Percentiles rank a stretch among this genome's conserved stretches.
These are phyloP conservation scores for Glaucomys volans DNA, from an alignment of 2,113 vertebrate species.

Conservation along the genomic window DNA sequence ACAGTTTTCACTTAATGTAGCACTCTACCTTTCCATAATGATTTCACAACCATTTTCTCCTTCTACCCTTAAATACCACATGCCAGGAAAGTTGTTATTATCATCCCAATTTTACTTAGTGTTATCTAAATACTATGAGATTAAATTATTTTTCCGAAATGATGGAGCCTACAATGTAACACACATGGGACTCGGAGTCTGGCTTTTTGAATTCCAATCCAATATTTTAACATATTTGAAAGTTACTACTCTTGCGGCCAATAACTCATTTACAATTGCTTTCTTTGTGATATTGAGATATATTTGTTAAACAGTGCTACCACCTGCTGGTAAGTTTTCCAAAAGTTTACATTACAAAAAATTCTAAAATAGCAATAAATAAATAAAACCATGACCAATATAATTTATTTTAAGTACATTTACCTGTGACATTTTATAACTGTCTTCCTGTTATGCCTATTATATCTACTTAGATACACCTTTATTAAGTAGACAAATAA, in stretches of 20 bases:
- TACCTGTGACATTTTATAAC: background rate
- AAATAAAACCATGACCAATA: background rate
- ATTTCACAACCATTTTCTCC: background rate
- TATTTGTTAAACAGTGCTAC: slow-evolving; percentile 79
- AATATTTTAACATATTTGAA: slow-evolving; percentile 24
- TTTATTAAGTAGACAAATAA: background rate
- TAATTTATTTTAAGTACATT: background rate
- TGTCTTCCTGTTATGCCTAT: background rate
- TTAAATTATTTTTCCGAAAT: slow-evolving; percentile 44
- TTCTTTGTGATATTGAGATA: background rate
- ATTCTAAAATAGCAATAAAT: background rate
- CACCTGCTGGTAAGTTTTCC: slow-evolving; percentile 81
- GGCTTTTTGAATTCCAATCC: background rate
- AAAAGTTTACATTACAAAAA: slow-evolving; percentile 7
- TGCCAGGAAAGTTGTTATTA: background rate
- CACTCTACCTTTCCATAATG: background rate
- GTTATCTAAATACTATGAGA: slow-evolving; percentile 8
- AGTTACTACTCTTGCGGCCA: background rate
- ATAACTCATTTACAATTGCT: background rate
- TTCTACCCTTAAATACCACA: background rate
- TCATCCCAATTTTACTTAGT: background rate
- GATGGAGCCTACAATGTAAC: background rate
- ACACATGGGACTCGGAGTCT: background rate
- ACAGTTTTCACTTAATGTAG: background rate
- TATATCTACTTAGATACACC: background rate